These are phyloP conservation scores for Neosilurus hyrtlii DNA, from an alignment of 2,797 vertebrate species.

Conservation along the genomic window DNA sequence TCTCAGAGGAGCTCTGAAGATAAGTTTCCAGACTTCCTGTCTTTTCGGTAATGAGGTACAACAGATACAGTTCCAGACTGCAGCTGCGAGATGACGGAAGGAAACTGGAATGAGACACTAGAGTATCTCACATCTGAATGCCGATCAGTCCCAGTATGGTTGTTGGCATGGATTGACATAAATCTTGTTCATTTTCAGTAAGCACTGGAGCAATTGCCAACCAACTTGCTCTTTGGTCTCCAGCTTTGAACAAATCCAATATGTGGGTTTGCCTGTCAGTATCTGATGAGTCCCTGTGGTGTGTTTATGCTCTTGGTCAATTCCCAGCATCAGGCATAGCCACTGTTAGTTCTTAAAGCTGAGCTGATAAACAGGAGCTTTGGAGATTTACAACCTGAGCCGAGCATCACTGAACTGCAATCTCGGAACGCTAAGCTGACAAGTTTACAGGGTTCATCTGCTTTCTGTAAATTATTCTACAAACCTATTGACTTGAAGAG, in stretches of 20 bases:
- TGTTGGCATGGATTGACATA: background rate
- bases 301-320: constrained; percentile 36
- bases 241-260: constrained; percentile 2
- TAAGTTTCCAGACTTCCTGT: constrained; percentile 52
- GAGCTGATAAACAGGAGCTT: constrained; percentile 44
- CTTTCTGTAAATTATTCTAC: constrained; percentile 7
- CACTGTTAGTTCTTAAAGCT: constrained; percentile 38
- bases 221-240: background rate
- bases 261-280: constrained; percentile 13
- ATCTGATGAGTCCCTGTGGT: constrained; percentile 21
- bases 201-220: constrained; percentile 9
- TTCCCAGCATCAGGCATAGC: constrained; percentile 25
- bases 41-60: constrained; percentile 51
- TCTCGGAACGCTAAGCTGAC: constrained; percentile 49
- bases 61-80: constrained; percentile 32
- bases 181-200: background rate
- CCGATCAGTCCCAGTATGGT: background rate
- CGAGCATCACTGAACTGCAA: constrained; percentile 61
- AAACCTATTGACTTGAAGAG: background rate
- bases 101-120: constrained; percentile 47
- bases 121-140: background rate
- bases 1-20: constrained; percentile 52
- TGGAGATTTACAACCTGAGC: constrained; percentile 54
- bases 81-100: constrained; percentile 52
- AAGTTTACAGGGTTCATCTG: constrained; percentile 1